Evolutionary conservation across 2,797 vertebrate genomes (phyloP).

Genomic region (Anguilla obscura): DNA sequence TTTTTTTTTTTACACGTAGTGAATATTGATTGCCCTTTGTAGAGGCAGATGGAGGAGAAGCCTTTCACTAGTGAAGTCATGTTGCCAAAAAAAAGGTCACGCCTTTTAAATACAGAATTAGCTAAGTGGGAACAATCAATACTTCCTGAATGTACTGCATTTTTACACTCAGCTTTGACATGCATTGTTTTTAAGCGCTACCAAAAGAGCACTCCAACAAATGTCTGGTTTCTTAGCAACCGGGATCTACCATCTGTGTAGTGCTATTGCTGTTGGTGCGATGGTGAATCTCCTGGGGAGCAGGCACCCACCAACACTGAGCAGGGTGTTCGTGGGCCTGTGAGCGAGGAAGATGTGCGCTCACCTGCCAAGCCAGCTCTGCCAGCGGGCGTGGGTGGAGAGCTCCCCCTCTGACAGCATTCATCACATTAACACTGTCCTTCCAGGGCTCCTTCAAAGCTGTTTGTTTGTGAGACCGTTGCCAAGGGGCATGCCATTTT

Average conservation of each 20-base stretch:
- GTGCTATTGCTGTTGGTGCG: background rate
- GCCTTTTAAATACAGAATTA: background rate
- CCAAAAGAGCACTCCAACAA: background rate
- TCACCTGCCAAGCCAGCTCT: background rate
- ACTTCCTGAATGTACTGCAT: background rate
- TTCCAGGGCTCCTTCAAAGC: background rate
- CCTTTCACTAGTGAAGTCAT: background rate
- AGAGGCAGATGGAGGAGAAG: background rate
- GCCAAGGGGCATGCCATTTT: background rate
- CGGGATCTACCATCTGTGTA: background rate
- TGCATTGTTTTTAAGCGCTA: background rate
- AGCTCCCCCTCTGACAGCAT: background rate
- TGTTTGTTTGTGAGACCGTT: background rate
- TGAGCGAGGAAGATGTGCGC: background rate
- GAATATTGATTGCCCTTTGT: slow-evolving; percentile 1
- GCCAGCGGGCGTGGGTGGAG: background rate
- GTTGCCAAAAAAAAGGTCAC: background rate
- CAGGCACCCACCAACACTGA: background rate
- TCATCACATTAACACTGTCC: background rate
- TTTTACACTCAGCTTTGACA: background rate
- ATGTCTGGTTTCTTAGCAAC: slow-evolving; percentile 33
- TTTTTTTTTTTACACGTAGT: background rate
- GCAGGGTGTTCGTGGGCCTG: slow-evolving; percentile 22
- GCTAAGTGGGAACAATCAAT: background rate
- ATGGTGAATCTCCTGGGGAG: background rate